These are phyloP conservation scores for Torymus tubicola DNA, from an alignment of 2,888 invertebrate genomes.

Conservation along the genomic window DNA sequence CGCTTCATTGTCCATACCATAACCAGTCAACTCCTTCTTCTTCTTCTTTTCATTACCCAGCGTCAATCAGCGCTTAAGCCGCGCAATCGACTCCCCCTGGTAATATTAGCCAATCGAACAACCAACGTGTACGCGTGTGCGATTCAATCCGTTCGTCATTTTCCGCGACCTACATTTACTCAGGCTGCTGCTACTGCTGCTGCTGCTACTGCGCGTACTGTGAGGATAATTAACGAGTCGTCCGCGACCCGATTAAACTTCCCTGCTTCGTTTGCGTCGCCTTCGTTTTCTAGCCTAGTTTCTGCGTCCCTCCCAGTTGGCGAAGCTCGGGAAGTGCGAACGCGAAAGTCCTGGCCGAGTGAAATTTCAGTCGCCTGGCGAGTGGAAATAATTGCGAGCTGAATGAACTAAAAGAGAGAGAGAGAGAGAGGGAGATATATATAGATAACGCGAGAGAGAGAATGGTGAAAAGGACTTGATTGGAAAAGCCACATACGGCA, in stretches of 20 bases:
- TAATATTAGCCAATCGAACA: constrained; percentile 6
- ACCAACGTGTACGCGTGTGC: neutral
- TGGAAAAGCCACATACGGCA: neutral
- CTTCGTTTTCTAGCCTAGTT: too few relatives aligned
- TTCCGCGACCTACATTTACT: neutral
- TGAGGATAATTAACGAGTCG: constrained; percentile 32
- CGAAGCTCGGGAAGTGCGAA: too few relatives aligned
- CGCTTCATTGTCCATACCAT: too few relatives aligned
- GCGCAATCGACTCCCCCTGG: constrained; percentile 1
- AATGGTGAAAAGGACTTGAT: neutral
- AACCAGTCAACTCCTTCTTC: too few relatives aligned
- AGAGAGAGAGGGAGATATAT: too few relatives aligned
- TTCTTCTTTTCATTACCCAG: constrained; percentile 26
- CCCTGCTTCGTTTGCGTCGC: neutral
- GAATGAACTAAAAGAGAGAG: too few relatives aligned
- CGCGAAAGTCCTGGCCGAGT: too few relatives aligned
- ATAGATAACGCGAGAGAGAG: too few relatives aligned
- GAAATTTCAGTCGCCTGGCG: too few relatives aligned
- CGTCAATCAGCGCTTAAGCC: constrained; percentile 31
- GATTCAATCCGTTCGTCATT: neutral
- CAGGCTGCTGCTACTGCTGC: neutral
- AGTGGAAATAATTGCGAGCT: too few relatives aligned
- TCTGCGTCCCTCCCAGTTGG: too few relatives aligned
- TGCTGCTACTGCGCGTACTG: neutral
- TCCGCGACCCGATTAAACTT: constrained; percentile 34